These are phyloP conservation scores for Tetranychus urticae DNA, from an alignment of 1,140 invertebrate genomes.

Conservation along the genomic window DNA sequence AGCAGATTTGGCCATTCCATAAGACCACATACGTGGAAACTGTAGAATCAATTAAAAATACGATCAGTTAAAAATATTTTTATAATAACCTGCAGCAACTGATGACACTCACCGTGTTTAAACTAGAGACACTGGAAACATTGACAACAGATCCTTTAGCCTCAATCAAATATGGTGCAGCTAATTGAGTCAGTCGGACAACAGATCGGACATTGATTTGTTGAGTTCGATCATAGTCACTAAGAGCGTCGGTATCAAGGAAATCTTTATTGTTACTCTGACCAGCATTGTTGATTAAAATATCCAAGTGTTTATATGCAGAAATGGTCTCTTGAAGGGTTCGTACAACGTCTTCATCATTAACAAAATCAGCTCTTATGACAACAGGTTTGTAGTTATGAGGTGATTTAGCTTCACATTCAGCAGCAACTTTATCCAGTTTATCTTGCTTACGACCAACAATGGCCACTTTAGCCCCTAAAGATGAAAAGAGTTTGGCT, in stretches of 20 bases:
- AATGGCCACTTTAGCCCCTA: constrained; percentile 39
- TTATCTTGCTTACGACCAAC: constrained; percentile 45
- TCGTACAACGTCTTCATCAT: not conserved
- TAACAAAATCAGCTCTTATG: not conserved
- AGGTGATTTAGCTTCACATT: constrained; percentile 23
- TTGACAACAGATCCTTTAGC: not conserved
- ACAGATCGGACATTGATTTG: not conserved
- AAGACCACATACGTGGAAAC: constrained; percentile 17
- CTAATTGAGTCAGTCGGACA: not conserved
- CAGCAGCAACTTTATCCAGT: constrained; percentile 32
- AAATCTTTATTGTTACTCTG: not conserved
- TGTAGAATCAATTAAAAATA: not conserved
- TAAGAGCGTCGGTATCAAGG: not conserved
- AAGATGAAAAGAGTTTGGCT: constrained; percentile 41
- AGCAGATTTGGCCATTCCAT: constrained; percentile 63
- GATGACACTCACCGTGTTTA: not conserved
- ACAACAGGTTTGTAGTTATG: not conserved
- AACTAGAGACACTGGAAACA: not conserved
- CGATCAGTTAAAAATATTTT: no score
- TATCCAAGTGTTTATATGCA: not conserved
- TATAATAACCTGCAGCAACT: not conserved
- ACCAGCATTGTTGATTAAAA: constrained; percentile 2
- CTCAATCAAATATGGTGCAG: not conserved
- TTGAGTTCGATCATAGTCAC: not conserved
- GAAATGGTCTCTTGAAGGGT: not conserved